Evolutionary conservation across 2,888 invertebrate genomes (phyloP), one percentile per base, ranked within the genome.

Genomic region (Sclerodermus sp.): DNA sequence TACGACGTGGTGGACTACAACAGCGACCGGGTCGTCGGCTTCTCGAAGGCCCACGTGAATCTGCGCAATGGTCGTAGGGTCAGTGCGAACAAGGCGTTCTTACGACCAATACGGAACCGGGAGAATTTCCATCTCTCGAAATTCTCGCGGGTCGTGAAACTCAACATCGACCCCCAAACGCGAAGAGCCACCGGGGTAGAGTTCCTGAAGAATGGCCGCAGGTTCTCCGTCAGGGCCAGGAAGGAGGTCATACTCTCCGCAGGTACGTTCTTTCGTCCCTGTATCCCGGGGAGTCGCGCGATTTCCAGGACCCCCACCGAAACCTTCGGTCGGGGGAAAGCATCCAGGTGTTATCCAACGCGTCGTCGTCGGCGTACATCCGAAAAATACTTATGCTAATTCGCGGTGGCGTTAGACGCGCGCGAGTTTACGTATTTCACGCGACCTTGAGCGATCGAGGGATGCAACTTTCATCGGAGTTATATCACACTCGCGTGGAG

Each of bases 171-270:
- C 64, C 82, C 85, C 0, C 18, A 63, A 0, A 83, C 83, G 0
- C 89, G 85, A 68, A 73, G 73, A 10, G 87, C 87, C 0, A 78
- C 78, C 3, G 90, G 88, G 0, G 88, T 92, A 0, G 85, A 89
- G 70, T 89, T 90, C 66, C 61, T 82, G 1, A 89, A 88, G 73
- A 81, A 84, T 54, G 82, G 82, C 18, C 78, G 70, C 67, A 82
- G 80, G 2, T 84, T 78, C 52, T 63, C 71, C 1, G 80, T 83
- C 0, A 71, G 76, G 3, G 90, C 89, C 1, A 82, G 80, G 12
- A 90, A 87, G 58, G 93, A 91, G 78, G 84, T 94, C 1, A 83
- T 94, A 45, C 76, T 93, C 23, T 85, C 89, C 6, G 91, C 91
- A 0, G 94, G 95, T 56, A 47, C 16, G 15, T 8, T 9, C 32